Percentiles rank a stretch among this genome's conserved stretches.
Evolutionary conservation across 2,797 vertebrate genomes (phyloP).

Genomic region (Anas flavirostris): DNA sequence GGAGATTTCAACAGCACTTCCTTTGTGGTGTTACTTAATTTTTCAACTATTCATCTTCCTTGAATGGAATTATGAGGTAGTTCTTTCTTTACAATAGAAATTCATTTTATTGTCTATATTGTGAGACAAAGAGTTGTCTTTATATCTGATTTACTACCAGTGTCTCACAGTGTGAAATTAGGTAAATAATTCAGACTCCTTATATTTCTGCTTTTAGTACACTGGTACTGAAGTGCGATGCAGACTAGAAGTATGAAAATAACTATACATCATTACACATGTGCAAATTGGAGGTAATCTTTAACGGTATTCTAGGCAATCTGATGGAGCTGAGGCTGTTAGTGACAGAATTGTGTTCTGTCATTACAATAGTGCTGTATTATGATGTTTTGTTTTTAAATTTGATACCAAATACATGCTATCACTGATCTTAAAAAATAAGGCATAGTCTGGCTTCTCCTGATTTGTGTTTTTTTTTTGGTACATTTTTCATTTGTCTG

Average conservation of each 20-base stretch:
- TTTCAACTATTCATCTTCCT: background rate
- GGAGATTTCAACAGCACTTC: background rate
- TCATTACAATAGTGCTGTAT: background rate
- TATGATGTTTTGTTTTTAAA: background rate
- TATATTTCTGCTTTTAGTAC: background rate
- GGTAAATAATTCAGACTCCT: background rate
- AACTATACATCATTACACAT: background rate
- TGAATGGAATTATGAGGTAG: background rate
- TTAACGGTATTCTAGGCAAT: background rate
- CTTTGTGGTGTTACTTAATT: background rate
- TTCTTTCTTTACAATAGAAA: background rate
- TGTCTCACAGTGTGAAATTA: background rate
- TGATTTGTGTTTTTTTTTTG: accelerated
- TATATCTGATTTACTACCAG: background rate
- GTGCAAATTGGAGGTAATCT: background rate
- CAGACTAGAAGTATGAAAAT: background rate
- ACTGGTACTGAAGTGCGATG: background rate
- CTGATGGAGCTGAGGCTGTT: background rate
- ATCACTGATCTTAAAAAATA: background rate
- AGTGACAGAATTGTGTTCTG: background rate
- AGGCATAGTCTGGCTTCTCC: background rate
- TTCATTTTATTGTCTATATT: background rate
- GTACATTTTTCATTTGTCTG: background rate
- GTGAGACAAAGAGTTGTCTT: background rate
- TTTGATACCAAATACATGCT: background rate